A percentile compares a stretch with the other conserved stretches of the same genome.
Evolutionary conservation across 1,140 invertebrate genomes (phyloP).

Genomic region (Drosophila auraria): DNA sequence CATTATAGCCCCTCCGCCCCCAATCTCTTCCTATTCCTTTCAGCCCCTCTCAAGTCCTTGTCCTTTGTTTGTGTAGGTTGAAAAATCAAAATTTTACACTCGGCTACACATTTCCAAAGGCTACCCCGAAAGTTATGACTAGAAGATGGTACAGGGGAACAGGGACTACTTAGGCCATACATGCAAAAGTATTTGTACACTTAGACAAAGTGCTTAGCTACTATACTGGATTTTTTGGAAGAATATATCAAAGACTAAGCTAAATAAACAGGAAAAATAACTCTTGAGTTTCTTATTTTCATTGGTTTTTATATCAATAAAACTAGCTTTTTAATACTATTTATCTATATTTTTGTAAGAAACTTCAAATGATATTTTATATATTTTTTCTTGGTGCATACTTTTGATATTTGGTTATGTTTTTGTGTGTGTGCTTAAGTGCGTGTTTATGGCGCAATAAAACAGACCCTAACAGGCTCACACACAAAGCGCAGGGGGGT

Average conservation of each 20-base stretch:
- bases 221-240: no score
- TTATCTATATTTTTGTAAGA: no score
- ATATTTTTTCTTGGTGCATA: background rate
- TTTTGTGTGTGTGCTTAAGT: slow-evolving; percentile 67
- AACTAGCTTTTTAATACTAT: no score
- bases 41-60: background rate
- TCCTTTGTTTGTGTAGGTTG: slow-evolving; percentile 52
- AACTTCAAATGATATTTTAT: background rate
- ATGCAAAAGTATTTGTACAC: slow-evolving; percentile 23
- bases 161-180: slow-evolving; percentile 40
- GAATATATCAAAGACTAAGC: no score
- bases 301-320: no score
- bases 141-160: slow-evolving; percentile 21
- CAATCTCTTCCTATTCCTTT: background rate
- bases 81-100: slow-evolving; percentile 82
- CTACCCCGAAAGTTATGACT: slow-evolving; percentile 58
- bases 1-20: background rate
- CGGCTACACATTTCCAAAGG: slow-evolving; percentile 74
- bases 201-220: background rate
- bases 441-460: slow-evolving; percentile 82
- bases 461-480: slow-evolving; percentile 77
- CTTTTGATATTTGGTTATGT: slow-evolving; percentile 36
- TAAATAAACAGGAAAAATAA: no score
- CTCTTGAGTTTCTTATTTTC: no score
- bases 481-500: slow-evolving; percentile 37